phyloP scores from a whole-genome alignment of 1,140 invertebrate genomes.

The Solenopsis invicta region DNA sequence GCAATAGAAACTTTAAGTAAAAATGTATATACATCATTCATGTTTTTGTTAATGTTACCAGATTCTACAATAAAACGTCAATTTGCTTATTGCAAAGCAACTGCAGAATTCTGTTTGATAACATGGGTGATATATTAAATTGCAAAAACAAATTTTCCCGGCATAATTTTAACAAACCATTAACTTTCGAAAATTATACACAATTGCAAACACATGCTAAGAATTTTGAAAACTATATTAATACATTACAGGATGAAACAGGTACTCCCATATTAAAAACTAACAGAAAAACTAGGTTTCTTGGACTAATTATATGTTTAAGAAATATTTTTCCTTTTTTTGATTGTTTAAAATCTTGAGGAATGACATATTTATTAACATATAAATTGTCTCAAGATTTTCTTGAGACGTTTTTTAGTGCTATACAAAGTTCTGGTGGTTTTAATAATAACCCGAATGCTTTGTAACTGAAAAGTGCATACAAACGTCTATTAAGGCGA shows the following conservation, averaged over 20 bases:
- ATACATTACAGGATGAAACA: not conserved
- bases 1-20: constrained; percentile 8
- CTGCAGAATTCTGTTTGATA: constrained; percentile 12
- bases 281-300: not conserved
- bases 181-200: not conserved
- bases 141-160: not conserved
- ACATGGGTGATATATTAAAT: not conserved
- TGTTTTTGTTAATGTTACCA: not conserved
- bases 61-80: not conserved
- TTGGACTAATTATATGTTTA: not conserved
- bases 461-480: not conserved
- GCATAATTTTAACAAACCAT: not conserved
- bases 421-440: not conserved
- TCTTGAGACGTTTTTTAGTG: constrained; percentile 13
- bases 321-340: constrained; percentile 17
- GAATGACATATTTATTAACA: not conserved
- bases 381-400: not conserved
- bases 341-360: not conserved
- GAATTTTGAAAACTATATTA: constrained; percentile 29
- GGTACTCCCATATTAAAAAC: not conserved
- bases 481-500: constrained; percentile 20
- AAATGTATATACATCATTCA: not conserved
- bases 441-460: not conserved
- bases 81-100: not conserved
- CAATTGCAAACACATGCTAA: not conserved